Evolutionary conservation across 2,888 invertebrate species (phyloP).

Genomic region (Bugula neritina): DNA sequence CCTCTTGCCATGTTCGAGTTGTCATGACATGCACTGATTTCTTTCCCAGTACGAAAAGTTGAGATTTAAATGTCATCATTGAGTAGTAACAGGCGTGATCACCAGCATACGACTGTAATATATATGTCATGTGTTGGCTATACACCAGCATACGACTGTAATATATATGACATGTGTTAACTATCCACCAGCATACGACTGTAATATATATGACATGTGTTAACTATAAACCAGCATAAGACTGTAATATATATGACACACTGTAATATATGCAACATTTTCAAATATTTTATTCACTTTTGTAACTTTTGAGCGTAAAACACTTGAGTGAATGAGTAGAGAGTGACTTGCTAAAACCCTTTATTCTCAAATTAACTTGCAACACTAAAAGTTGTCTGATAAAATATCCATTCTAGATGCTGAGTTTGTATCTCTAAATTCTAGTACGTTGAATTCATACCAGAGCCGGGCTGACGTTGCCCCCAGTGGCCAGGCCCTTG

Average conservation of each 20-base stretch:
- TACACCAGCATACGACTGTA: conserved; percentile 65
- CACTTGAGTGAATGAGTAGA: too few species aligned
- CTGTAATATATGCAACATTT: neutral
- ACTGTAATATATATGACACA: neutral
- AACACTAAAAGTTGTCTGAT: too few species aligned
- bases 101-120: conserved; percentile 62
- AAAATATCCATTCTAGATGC: too few species aligned
- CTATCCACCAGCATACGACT: conserved; percentile 68
- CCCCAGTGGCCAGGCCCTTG: conserved; percentile 84
- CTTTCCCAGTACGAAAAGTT: conserved; percentile 66
- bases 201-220: conserved; percentile 30
- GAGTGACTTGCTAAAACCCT: too few species aligned
- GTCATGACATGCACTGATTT: conserved; percentile 60
- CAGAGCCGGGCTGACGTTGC: conserved; percentile 78
- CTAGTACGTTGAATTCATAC: conserved; percentile 48
- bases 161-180: conserved; percentile 28
- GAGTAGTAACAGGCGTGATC: conserved; percentile 73
- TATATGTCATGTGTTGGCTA: neutral
- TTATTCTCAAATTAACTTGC: too few species aligned
- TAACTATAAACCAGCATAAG: conserved; percentile 65
- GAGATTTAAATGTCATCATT: conserved; percentile 64
- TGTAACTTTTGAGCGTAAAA: too few species aligned
- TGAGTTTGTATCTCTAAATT: too few species aligned
- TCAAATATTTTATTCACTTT: neutral
- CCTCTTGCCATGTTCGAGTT: conserved; percentile 56